Percentiles rank a stretch among this genome's conserved stretches.
Conservation (phyloP, 2,888 invertebrate species). For the Cerceris ruficornis region DNA sequence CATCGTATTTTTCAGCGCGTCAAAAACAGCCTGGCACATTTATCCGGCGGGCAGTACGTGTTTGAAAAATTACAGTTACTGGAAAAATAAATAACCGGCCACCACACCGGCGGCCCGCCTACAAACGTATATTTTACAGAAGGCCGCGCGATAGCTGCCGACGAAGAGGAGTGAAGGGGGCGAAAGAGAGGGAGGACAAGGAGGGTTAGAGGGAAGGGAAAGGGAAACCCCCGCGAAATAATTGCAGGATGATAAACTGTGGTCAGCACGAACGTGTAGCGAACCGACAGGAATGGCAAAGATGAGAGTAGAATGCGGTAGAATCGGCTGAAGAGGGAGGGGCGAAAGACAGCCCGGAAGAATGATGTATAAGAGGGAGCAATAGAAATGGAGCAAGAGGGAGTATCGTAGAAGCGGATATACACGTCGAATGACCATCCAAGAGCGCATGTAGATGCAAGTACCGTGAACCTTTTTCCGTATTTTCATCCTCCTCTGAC, state of each 20-base stretch:
- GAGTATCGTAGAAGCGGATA: slow-evolving; percentile 36
- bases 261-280: slow-evolving; percentile 60
- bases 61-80: slow-evolving; percentile 79
- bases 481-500: slow-evolving; percentile 3
- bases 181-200: slow-evolving; percentile 37
- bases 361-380: slow-evolving; percentile 37
- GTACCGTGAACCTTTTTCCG: slow-evolving; percentile 15
- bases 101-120: slow-evolving; percentile 66
- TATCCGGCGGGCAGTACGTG: slow-evolving; percentile 72
- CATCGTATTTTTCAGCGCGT: slow-evolving; percentile 77
- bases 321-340: slow-evolving; percentile 17
- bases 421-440: slow-evolving; percentile 60
- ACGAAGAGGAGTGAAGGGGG: slow-evolving; percentile 40
- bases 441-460: slow-evolving; percentile 55
- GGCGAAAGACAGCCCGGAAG: slow-evolving; percentile 29
- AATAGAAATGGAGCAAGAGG: slow-evolving; percentile 19
- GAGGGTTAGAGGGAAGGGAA: slow-evolving; percentile 38
- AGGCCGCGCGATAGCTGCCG: slow-evolving; percentile 48
- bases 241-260: slow-evolving; percentile 74
- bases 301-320: slow-evolving; percentile 42
- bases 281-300: slow-evolving; percentile 46
- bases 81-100: slow-evolving; percentile 77
- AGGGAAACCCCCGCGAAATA: slow-evolving; percentile 64
- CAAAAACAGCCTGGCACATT: slow-evolving; percentile 78
- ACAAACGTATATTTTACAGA: slow-evolving; percentile 73